phyloP scores from a whole-genome alignment of 2,888 invertebrate genomes.

The Auanema freiburgensis region DNA sequence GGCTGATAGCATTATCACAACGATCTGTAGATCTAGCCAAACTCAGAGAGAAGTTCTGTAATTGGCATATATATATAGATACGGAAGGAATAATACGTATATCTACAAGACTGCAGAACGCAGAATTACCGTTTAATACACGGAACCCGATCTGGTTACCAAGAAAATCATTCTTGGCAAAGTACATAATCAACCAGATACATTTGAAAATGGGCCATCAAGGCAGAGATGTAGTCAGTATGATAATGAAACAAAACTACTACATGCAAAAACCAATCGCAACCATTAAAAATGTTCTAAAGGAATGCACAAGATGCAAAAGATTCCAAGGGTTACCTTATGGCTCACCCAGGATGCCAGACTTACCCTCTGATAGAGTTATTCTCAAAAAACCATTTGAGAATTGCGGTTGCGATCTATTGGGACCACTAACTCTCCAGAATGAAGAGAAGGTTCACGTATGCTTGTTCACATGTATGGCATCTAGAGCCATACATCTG shows the following conservation, averaged over 20 bases:
- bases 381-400: neutral
- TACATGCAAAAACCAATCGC: conserved; percentile 1
- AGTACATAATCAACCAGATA: no score
- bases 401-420: neutral
- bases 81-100: no score
- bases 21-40: no score
- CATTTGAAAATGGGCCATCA: no score
- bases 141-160: no score
- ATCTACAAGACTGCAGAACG: no score
- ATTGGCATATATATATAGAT: no score
- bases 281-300: neutral
- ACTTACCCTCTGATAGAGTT: neutral
- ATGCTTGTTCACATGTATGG: conserved; percentile 2
- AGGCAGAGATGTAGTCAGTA: no score
- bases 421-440: neutral
- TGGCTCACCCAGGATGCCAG: conserved; percentile 2
- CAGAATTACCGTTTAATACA: no score
- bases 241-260: neutral
- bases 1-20: no score
- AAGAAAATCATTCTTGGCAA: no score
- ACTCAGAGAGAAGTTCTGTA: no score
- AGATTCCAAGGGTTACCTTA: neutral
- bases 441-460: neutral
- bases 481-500: conserved; percentile 2
- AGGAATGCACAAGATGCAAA: conserved; percentile 1